These are phyloP conservation scores for Sandelia bainsii DNA, from an alignment of 2,797 vertebrate species.

Conservation along the genomic window DNA sequence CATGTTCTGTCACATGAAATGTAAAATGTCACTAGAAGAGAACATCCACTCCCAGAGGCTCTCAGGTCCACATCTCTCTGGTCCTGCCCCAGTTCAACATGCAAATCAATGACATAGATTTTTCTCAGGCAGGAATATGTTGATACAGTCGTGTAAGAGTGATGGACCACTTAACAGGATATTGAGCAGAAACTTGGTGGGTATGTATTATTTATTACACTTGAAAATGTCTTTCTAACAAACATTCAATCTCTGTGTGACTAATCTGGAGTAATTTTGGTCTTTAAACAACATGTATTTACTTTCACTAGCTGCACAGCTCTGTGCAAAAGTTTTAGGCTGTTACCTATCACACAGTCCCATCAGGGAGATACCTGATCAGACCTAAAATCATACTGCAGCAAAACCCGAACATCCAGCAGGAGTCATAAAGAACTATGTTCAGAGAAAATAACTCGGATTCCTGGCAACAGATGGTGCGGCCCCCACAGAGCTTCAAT, in stretches of 20 bases:
- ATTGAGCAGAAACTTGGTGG: neutral
- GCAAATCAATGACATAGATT: constrained; percentile 73
- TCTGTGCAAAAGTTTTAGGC: neutral
- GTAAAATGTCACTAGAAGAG: constrained; percentile 44
- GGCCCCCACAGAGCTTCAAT: neutral
- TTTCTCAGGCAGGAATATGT: constrained; percentile 36
- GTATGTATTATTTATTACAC: constrained; percentile 3
- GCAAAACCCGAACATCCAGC: neutral
- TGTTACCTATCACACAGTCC: neutral
- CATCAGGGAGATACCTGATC: neutral
- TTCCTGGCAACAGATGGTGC: neutral
- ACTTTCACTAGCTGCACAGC: neutral
- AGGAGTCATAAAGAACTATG: neutral
- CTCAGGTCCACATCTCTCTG: constrained; percentile 44
- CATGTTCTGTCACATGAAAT: constrained; percentile 21
- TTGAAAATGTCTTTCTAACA: constrained; percentile 1
- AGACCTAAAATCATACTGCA: neutral
- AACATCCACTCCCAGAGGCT: constrained; percentile 41
- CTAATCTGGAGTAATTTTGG: neutral
- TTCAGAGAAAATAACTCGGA: neutral
- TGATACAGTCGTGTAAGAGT: constrained; percentile 28
- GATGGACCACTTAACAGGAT: constrained; percentile 7
- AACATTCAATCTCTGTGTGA: neutral
- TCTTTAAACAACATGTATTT: neutral
- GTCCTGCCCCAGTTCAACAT: constrained; percentile 57